These are phyloP conservation scores for Cathartes aura DNA, from an alignment of 2,113 vertebrate species.

Conservation along the genomic window DNA sequence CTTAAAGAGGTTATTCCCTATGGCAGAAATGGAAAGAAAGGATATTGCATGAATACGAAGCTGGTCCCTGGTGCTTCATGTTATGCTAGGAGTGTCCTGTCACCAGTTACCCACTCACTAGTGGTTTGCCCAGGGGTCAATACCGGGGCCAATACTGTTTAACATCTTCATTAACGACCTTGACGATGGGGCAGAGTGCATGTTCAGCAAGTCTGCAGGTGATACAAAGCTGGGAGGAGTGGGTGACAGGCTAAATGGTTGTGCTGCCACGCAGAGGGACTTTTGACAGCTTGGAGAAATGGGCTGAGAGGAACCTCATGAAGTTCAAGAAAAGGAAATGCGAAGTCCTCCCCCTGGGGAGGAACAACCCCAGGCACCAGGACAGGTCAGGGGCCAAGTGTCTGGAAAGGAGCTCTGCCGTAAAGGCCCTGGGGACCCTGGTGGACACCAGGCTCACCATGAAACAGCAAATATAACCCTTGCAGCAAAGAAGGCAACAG, in stretches of 20 bases:
- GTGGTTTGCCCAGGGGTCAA: neutral
- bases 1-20: neutral
- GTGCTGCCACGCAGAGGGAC: neutral
- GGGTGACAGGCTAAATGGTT: neutral
- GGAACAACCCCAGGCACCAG: neutral
- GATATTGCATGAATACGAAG: neutral
- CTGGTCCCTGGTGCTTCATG: neutral
- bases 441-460: neutral
- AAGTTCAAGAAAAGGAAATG: neutral
- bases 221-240: neutral
- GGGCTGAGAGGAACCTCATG: neutral
- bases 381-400: neutral
- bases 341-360: neutral
- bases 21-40: neutral
- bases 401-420: neutral
- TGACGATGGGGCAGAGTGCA: neutral
- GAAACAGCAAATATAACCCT: neutral
- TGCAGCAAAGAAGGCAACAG: neutral
- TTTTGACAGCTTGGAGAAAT: neutral
- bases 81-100: neutral
- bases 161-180: neutral
- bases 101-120: neutral
- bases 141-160: neutral
- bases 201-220: neutral
- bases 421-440: neutral